These are phyloP conservation scores for Lytechinus pictus DNA, from an alignment of 35 echinoderm and acorn worm species.

Conservation along the genomic window DNA sequence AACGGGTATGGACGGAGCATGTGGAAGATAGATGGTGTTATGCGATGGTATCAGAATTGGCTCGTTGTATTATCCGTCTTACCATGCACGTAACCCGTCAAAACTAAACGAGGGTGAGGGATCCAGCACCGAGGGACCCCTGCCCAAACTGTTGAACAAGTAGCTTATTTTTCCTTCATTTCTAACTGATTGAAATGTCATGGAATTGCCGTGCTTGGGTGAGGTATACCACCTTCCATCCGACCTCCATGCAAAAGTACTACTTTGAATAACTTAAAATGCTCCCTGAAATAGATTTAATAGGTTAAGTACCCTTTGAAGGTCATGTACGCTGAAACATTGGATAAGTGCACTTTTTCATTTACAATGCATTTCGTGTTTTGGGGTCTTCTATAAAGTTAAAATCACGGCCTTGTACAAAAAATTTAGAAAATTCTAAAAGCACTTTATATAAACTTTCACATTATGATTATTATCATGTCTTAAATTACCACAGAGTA, in stretches of 20 bases:
- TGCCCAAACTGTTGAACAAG: neutral
- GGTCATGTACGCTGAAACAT: neutral
- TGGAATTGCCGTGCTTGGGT: neutral
- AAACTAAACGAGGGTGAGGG: neutral
- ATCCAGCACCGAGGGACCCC: neutral
- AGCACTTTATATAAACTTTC: neutral
- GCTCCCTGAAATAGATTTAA: neutral
- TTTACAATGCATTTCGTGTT: neutral
- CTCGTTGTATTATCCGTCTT: neutral
- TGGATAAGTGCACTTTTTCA: neutral
- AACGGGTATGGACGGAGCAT: neutral
- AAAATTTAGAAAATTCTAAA: neutral
- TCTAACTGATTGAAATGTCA: neutral
- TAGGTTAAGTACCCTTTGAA: neutral
- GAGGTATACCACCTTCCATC: neutral
- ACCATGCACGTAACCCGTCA: neutral
- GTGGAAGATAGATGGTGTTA: neutral
- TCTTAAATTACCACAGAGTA: too few species aligned
- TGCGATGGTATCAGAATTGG: neutral
- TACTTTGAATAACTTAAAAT: neutral
- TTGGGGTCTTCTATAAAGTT: neutral
- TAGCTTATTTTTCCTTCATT: neutral
- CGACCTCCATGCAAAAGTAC: neutral
- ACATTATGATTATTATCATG: too few species aligned
- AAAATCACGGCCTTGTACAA: neutral